phyloP scores from a whole-genome alignment of 2,113 vertebrate genomes.

The Alethe diademata region DNA sequence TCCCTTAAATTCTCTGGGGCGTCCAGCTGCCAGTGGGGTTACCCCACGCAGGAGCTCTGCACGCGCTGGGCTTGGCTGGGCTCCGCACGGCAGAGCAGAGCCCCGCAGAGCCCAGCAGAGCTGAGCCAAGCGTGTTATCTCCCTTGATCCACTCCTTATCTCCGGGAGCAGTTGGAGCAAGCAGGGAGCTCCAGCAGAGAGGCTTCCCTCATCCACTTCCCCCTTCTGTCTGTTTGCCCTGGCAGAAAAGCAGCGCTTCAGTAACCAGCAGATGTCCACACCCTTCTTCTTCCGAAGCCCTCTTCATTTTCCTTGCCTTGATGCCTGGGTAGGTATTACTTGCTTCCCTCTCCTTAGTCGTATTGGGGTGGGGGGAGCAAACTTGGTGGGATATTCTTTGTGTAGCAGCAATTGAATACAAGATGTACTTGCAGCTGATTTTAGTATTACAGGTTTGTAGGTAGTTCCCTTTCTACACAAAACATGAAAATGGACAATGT shows the following conservation, averaged over 20 bases:
- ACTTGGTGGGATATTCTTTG: background rate
- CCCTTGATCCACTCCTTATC: conserved; percentile 10
- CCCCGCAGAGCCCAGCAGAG: background rate
- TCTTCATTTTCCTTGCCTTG: background rate
- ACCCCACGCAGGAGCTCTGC: background rate
- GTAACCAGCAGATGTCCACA: background rate
- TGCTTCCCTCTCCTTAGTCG: background rate
- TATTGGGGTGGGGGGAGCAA: background rate
- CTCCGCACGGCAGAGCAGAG: background rate
- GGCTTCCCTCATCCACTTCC: conserved; percentile 34
- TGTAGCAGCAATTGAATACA: background rate
- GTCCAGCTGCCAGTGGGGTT: background rate
- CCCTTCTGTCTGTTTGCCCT: conserved; percentile 47
- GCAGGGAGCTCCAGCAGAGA: background rate
- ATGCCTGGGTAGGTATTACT: background rate
- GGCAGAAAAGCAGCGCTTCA: background rate
- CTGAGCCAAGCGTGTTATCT: background rate
- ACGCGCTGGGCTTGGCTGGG: background rate
- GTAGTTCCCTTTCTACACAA: background rate
- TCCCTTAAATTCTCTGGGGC: background rate
- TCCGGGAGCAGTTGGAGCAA: background rate
- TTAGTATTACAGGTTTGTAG: background rate
- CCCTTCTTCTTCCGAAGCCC: background rate
- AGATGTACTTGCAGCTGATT: background rate
- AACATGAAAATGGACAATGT: background rate